phyloP scores from a whole-genome alignment of 2,113 vertebrate genomes.

The Lycocorax pyrrhopterus region DNA sequence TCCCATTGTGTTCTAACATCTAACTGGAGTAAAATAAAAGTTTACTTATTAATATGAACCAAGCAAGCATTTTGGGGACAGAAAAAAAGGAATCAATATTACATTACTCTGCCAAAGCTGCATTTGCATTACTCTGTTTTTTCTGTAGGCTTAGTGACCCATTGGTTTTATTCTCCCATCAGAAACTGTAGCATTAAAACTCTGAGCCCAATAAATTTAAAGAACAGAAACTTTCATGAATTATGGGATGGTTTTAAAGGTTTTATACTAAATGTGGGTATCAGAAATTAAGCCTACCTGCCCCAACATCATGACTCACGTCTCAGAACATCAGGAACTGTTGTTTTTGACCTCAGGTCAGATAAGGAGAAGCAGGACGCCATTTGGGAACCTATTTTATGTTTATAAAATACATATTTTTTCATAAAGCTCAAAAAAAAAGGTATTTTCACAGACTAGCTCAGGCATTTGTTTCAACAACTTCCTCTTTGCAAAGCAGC shows the following conservation, averaged over 20 bases:
- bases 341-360: background rate
- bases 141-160: background rate
- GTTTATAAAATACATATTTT: background rate
- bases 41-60: background rate
- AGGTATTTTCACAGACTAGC: background rate
- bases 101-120: background rate
- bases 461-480: background rate
- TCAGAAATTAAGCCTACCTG: background rate
- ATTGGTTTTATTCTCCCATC: background rate
- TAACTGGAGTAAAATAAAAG: background rate
- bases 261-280: background rate
- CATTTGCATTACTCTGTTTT: background rate
- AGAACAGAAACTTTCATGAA: background rate
- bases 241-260: background rate
- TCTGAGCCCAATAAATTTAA: background rate
- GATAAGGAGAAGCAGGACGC: background rate
- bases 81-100: background rate
- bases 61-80: background rate
- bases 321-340: background rate
- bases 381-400: background rate
- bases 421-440: background rate
- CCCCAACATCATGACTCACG: background rate
- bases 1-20: background rate
- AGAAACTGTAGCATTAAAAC: background rate
- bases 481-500: background rate